A percentile compares a stretch with the other conserved stretches of the same genome.
These are phyloP conservation scores for Strix uralensis DNA, from an alignment of 2,113 vertebrate species.

Conservation along the genomic window DNA sequence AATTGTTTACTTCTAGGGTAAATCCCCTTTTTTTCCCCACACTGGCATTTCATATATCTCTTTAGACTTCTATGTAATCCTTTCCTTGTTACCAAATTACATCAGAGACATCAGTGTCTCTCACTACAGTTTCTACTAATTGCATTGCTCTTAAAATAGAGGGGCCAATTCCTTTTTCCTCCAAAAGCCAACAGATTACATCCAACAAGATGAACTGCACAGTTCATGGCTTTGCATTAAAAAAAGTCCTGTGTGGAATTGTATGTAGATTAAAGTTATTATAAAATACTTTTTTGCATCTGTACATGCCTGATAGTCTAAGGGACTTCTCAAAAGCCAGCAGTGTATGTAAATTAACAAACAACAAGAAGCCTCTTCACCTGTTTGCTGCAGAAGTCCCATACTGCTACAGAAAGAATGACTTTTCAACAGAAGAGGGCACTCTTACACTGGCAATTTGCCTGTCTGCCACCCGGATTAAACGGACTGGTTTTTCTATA, in stretches of 20 bases:
- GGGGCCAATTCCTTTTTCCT: not conserved
- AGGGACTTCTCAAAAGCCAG: not conserved
- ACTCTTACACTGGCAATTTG: conserved; percentile 28
- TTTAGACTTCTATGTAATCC: not conserved
- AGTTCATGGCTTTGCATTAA: not conserved
- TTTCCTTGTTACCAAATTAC: not conserved
- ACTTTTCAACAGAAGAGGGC: conserved; percentile 55
- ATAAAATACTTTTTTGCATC: not conserved
- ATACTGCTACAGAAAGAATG: not conserved
- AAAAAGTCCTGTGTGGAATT: not conserved
- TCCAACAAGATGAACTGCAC: not conserved
- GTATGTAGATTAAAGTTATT: not conserved
- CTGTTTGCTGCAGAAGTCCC: not conserved
- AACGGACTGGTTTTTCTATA: not conserved
- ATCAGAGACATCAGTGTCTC: not conserved
- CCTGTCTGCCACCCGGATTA: not conserved
- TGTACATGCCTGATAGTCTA: not conserved
- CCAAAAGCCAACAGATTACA: not conserved
- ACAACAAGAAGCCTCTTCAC: not conserved
- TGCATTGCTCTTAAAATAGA: not conserved
- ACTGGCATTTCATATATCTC: not conserved
- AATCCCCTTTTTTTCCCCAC: rapidly evolving
- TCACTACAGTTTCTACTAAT: not conserved
- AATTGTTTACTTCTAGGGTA: not conserved
- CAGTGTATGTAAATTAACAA: not conserved